A percentile compares a stretch with the other conserved stretches of the same genome.
phyloP scores from a whole-genome alignment of 2,113 vertebrate genomes.

The Trinectes maculatus region DNA sequence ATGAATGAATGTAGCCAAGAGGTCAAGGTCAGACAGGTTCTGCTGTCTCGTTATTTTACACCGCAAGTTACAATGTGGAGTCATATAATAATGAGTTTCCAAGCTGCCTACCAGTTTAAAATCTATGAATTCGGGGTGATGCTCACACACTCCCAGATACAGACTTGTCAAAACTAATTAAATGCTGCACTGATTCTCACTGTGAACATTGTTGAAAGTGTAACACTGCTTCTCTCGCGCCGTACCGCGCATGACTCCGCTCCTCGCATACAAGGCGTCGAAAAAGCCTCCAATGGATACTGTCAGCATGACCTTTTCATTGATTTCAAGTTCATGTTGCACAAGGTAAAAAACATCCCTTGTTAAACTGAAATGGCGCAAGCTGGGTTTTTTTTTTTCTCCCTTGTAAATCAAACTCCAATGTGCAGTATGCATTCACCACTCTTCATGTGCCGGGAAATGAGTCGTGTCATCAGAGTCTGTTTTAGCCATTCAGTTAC shows the following conservation, averaged over 20 bases:
- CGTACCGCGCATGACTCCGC: not conserved
- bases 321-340: constrained; percentile 53
- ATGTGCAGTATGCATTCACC: not conserved
- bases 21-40: constrained; percentile 21
- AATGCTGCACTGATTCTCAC: not conserved
- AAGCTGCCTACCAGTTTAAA: not conserved
- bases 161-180: not conserved
- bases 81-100: not conserved
- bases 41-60: not conserved
- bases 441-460: not conserved
- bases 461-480: constrained; percentile 10
- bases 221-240: not conserved
- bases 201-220: not conserved
- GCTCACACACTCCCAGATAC: not conserved
- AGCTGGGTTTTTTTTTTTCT: not conserved
- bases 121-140: not conserved
- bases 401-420: constrained; percentile 32
- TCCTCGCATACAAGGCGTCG: not conserved
- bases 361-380: constrained; percentile 22
- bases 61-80: not conserved
- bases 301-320: constrained; percentile 43
- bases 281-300: not conserved
- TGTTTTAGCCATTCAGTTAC: constrained; percentile 5
- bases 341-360: constrained; percentile 38
- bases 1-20: not conserved